Percentiles rank a stretch among this genome's conserved stretches.
Evolutionary conservation across 2,113 vertebrate species (phyloP).

Genomic region (Puma concolor): DNA sequence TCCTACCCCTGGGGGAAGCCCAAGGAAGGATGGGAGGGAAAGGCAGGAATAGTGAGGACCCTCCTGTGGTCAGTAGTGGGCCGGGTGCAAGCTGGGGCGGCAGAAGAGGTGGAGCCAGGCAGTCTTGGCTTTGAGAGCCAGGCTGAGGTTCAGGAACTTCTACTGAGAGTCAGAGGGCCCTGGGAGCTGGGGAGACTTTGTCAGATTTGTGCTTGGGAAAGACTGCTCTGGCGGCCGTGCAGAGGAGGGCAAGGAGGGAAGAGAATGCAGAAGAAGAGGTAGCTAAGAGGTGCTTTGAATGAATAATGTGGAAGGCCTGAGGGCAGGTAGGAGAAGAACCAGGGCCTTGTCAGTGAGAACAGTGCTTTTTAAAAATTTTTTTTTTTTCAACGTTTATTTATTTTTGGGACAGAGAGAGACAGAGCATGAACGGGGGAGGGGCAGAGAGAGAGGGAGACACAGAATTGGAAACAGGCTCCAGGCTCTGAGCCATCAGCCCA

Average conservation of each 20-base stretch:
- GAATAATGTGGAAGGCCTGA: not conserved
- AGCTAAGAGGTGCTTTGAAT: not conserved
- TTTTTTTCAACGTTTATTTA: too few species aligned
- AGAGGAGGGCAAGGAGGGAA: not conserved
- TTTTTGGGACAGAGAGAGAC: too few species aligned
- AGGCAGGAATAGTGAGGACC: not conserved
- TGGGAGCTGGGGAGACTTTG: not conserved
- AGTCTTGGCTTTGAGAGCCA: not conserved
- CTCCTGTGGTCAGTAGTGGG: not conserved
- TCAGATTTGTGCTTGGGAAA: not conserved
- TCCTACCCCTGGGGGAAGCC: not conserved
- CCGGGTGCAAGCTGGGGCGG: not conserved
- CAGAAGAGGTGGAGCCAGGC: not conserved
- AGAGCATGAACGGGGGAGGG: too few species aligned
- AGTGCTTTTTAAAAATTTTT: not conserved
- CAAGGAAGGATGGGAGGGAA: not conserved
- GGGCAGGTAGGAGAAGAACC: not conserved
- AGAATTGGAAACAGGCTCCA: too few species aligned
- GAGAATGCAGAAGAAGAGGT: not conserved
- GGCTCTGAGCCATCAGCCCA: too few species aligned
- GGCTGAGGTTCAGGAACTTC: slow-evolving; percentile 1
- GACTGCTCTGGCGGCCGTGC: not conserved
- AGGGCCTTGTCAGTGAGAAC: not conserved
- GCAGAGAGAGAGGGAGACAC: too few species aligned
- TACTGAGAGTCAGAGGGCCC: not conserved